These are phyloP conservation scores for Anguilla pacifica DNA, from an alignment of 2,797 vertebrate species.

Conservation along the genomic window DNA sequence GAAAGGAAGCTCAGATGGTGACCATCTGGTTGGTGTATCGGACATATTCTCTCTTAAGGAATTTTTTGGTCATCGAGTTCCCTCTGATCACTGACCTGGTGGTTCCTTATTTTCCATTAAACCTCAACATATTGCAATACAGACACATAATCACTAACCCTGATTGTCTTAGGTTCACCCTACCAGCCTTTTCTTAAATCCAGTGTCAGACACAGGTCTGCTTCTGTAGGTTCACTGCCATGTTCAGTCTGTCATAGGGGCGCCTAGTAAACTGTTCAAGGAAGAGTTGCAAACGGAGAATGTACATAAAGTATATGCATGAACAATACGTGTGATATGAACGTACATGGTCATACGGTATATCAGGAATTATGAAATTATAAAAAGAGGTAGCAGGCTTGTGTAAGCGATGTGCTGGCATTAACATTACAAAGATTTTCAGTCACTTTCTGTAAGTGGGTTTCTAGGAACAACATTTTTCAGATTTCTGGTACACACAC, in stretches of 20 bases:
- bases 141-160: not conserved
- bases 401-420: not conserved
- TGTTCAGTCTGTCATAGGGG: not conserved
- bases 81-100: not conserved
- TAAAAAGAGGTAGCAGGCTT: not conserved
- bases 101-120: not conserved
- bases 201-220: not conserved
- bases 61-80: not conserved
- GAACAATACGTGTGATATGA: constrained; percentile 2
- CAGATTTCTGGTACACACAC: not conserved
- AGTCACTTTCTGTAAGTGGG: not conserved
- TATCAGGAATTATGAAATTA: not conserved
- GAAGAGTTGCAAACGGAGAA: not conserved
- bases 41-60: not conserved
- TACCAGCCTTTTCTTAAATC: not conserved
- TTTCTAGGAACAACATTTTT: not conserved
- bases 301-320: constrained; percentile 5
- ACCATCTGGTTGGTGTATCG: not conserved
- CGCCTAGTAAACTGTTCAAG: not conserved
- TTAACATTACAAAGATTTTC: not conserved
- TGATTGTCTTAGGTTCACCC: not conserved
- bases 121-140: not conserved
- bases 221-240: not conserved
- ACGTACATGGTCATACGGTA: not conserved
- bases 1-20: not conserved